phyloP scores from a whole-genome alignment of 1,140 invertebrate species.

The Zaprionus tsacasi region DNA sequence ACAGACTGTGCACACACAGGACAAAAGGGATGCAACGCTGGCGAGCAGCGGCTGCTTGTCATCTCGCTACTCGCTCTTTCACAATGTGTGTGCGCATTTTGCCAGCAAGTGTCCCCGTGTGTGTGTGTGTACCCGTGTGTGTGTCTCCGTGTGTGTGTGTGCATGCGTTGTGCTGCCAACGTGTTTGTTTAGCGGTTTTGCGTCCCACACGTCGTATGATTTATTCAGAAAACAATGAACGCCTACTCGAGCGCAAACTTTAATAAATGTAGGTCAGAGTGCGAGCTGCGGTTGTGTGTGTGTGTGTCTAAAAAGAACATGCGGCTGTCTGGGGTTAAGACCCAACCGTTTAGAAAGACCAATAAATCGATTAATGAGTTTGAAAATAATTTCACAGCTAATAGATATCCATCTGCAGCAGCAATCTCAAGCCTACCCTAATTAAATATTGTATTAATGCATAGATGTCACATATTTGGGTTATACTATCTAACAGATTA shows the following conservation, averaged over 20 bases:
- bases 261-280: slow-evolving; percentile 68
- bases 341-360: background rate
- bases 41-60: slow-evolving; percentile 26
- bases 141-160: slow-evolving; percentile 30
- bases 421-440: too few relatives aligned
- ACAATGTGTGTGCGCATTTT: slow-evolving; percentile 28
- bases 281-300: slow-evolving; percentile 2
- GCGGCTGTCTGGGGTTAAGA: slow-evolving; percentile 28
- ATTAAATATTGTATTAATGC: too few relatives aligned
- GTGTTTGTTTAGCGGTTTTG: slow-evolving; percentile 69
- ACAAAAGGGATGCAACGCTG: slow-evolving; percentile 41
- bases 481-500: too few relatives aligned
- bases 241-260: slow-evolving; percentile 15
- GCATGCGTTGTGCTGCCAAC: slow-evolving; percentile 16
- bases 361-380: slow-evolving; percentile 24
- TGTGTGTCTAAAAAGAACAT: slow-evolving; percentile 5
- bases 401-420: background rate
- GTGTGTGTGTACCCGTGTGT: background rate
- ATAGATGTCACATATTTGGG: too few relatives aligned
- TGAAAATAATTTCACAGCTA: slow-evolving; percentile 1
- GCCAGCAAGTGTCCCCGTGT: slow-evolving; percentile 14
- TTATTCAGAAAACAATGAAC: slow-evolving; percentile 69
- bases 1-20: background rate
- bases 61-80: slow-evolving; percentile 28
- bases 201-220: slow-evolving; percentile 66